Evolutionary conservation across 1,140 invertebrate species (phyloP), one percentile per base, ranked within the genome.

Genomic region (Caenorhabditis remanei): DNA sequence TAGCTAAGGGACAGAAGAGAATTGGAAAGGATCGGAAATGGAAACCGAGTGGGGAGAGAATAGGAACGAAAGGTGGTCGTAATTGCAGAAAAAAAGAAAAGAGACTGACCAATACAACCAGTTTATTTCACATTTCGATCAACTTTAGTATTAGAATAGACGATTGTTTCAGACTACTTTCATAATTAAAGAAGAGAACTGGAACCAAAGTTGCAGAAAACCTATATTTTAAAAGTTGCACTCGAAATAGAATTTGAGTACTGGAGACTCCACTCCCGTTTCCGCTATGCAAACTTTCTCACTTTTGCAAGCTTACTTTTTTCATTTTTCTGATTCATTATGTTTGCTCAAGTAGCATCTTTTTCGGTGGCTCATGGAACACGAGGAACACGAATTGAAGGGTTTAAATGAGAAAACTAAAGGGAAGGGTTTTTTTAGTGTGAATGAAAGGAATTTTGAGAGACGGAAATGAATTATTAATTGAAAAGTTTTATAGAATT

Each of bases 311-410:
- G 67, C 41, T 48, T 46, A 43, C n/a, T 53, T 41, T 79, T 53
- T 53, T 16, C 16, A 9, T 53, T 53, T 24, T n/a, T 71, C 65
- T 71, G 65, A 71, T 71, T 71, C 65, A 71, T 71, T 71, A 8
- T 79, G 46, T 79, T 79, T 79, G 71, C 46, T 79, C 40, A 50
- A n/a, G 71, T 79, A 79, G 71, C 71, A 79, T 79, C 71, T 79
- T 79, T 79, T 48, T 11, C 5, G 7, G 1, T n/a, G 14, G 46
- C 41, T n/a, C 71, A 79, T 79, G 71, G 71, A 79, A 50, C 71
- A 79, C 43, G 24, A n/a, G 46, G 71, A 79, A 79, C 71, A 79
- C 71, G 14, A 19, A 8, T 46, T 13, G 13, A n/a, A 53, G 19
- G 43, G 41, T 50, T 50, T 50, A 24, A 24, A 24, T 4, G 19